phyloP scores from a whole-genome alignment of 2,797 vertebrate species.

The Adrianichthys oophorus region DNA sequence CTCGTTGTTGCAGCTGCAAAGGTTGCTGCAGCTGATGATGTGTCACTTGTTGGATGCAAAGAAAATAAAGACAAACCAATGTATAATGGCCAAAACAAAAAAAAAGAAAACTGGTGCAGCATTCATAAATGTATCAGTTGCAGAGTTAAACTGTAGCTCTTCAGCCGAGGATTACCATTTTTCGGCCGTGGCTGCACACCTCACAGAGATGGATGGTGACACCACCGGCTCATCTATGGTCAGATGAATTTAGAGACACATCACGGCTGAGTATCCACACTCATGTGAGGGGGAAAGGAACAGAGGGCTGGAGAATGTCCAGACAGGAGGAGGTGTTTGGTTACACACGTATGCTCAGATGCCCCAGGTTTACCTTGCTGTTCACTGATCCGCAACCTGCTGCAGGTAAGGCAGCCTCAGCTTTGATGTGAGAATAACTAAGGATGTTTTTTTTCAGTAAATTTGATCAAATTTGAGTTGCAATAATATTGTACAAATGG shows the following conservation, averaged over 20 bases:
- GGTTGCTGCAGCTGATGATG: conserved; percentile 3
- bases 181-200: conserved; percentile 9
- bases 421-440: neutral
- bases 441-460: too few relatives aligned
- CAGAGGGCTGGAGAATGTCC: conserved; percentile 43
- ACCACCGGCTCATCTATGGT: conserved; percentile 31
- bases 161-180: conserved; percentile 3
- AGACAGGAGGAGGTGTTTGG: conserved; percentile 59
- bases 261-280: conserved; percentile 40
- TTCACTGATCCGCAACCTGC: conserved; percentile 37
- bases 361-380: conserved; percentile 48
- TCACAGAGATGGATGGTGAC: conserved; percentile 47
- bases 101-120: neutral
- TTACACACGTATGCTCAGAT: conserved; percentile 52
- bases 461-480: too few relatives aligned
- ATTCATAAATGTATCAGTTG: conserved; percentile 16
- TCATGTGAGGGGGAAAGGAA: conserved; percentile 32
- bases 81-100: neutral
- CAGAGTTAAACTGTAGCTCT: conserved; percentile 14
- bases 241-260: conserved; percentile 27
- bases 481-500: too few relatives aligned
- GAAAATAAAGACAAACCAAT: conserved; percentile 1
- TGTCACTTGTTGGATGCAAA: conserved; percentile 33
- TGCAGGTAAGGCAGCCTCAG: conserved; percentile 13
- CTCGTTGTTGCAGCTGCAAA: too few relatives aligned